These are phyloP conservation scores for Columba livia DNA, from an alignment of 2,113 vertebrate genomes.

Conservation along the genomic window DNA sequence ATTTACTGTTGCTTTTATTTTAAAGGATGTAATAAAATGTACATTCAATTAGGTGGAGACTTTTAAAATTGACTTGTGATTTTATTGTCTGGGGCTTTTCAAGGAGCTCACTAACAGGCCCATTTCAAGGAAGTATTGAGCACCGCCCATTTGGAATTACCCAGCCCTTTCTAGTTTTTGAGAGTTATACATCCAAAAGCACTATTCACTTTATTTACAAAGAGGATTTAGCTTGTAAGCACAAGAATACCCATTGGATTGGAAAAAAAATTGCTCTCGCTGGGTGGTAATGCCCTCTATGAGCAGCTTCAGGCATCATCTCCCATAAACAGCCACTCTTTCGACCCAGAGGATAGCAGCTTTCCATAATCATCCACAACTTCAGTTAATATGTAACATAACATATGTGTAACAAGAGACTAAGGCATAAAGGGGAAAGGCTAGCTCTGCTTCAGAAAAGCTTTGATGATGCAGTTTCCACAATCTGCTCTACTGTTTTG, in stretches of 20 bases:
- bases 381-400: constrained; percentile 22
- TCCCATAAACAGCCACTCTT: not conserved
- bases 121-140: not conserved
- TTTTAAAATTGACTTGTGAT: not conserved
- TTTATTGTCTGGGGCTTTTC: not conserved
- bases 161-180: not conserved
- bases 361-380: not conserved
- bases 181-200: not conserved
- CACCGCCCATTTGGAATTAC: not conserved
- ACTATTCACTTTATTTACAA: not conserved
- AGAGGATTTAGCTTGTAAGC: not conserved
- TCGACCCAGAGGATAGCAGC: not conserved
- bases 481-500: not conserved
- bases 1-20: not conserved
- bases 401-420: not conserved
- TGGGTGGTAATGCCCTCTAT: not conserved
- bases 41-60: not conserved
- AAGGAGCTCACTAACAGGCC: not conserved
- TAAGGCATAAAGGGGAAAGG: not conserved
- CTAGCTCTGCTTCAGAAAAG: not conserved
- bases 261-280: not conserved
- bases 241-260: not conserved
- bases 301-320: not conserved
- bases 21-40: not conserved
- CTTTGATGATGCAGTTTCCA: not conserved